These are phyloP conservation scores for Poeciliopsis turrubarensis DNA, from an alignment of 2,113 vertebrate species.

Conservation along the genomic window DNA sequence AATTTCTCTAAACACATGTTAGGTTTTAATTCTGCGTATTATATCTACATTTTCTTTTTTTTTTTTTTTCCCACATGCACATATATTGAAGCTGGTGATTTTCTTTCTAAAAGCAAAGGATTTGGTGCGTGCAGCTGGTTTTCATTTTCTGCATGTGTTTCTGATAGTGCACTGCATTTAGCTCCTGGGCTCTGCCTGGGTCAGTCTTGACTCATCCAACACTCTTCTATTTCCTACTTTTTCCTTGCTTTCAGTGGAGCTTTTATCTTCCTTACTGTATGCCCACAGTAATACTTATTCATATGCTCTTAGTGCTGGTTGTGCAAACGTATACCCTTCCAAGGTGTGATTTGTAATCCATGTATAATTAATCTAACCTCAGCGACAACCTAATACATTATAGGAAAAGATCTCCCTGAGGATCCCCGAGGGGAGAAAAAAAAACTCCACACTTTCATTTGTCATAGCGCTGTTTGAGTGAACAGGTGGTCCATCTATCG, in stretches of 20 bases:
- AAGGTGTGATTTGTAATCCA: constrained; percentile 70
- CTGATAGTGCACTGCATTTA: not conserved
- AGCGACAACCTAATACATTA: constrained; percentile 84
- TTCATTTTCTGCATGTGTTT: not conserved
- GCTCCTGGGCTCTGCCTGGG: not conserved
- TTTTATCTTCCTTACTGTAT: constrained; percentile 29
- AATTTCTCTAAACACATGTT: not conserved
- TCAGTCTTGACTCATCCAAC: constrained; percentile 8
- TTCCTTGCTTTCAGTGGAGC: constrained; percentile 22
- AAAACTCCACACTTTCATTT: constrained; percentile 73
- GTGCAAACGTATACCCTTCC: constrained; percentile 44
- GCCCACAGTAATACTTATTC: constrained; percentile 33
- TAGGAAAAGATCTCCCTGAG: constrained; percentile 79
- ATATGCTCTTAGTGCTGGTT: constrained; percentile 27
- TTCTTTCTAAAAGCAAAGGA: not conserved
- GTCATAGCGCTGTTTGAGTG: constrained; percentile 76
- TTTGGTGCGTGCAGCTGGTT: not conserved
- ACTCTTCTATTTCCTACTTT: constrained; percentile 12
- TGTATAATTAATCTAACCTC: constrained; percentile 84
- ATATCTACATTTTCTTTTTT: not conserved
- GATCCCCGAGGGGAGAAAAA: constrained; percentile 60
- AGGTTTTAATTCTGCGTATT: not conserved
- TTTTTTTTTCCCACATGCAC: not conserved
- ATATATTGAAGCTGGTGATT: not conserved
- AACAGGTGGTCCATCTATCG: constrained; percentile 79